Conservation (phyloP, 2,113 vertebrate genomes). For the Prionailurus viverrinus region DNA sequence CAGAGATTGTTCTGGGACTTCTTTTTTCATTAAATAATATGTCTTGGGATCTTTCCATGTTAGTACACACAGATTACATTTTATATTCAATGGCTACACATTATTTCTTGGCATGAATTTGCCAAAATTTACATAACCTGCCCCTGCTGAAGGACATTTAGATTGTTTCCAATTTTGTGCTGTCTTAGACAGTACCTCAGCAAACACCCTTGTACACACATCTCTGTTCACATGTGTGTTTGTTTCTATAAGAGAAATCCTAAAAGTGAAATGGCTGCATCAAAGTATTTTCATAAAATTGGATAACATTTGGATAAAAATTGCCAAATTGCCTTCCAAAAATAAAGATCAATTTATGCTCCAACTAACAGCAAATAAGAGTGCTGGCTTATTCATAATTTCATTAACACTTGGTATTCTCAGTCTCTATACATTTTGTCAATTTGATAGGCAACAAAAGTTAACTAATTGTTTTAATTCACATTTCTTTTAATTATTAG, state of each 20-base stretch:
- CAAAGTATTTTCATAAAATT: conserved; percentile 41
- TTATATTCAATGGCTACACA: neutral
- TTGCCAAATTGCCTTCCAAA: conserved; percentile 56
- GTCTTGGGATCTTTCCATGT: neutral
- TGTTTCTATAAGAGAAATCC: neutral
- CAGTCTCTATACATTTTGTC: neutral
- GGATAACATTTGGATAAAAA: conserved; percentile 52
- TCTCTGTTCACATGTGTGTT: neutral
- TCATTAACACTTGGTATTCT: neutral
- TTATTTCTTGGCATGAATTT: conserved; percentile 7
- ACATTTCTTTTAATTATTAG: neutral
- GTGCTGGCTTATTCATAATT: conserved; percentile 31
- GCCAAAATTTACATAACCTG: neutral
- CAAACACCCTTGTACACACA: neutral
- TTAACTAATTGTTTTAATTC: conserved; percentile 22
- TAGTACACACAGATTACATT: neutral
- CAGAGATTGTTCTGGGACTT: neutral
- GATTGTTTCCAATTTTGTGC: neutral
- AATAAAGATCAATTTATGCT: neutral
- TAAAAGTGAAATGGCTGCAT: neutral
- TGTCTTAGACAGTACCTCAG: conserved; percentile 11
- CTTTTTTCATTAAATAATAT: conserved; percentile 28
- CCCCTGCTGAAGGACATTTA: neutral
- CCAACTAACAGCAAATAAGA: conserved; percentile 33
- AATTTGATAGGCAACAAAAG: conserved; percentile 20